Base-by-base conservation (phyloP, 2,888 invertebrate genomes). In the Perithous albicinctus region DNA sequence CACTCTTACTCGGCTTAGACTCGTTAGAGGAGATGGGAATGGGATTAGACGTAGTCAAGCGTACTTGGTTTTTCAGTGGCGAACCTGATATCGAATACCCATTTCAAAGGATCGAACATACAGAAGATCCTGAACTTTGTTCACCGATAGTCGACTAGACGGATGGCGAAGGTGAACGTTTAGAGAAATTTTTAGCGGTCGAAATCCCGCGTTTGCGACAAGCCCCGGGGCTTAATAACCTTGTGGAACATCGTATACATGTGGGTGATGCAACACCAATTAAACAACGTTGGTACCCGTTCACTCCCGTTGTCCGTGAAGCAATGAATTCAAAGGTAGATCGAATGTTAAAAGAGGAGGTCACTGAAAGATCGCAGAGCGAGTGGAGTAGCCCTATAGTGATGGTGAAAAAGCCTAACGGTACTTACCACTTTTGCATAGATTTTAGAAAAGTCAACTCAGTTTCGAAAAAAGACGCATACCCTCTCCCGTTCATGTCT, bases 371-470 rank as follows among this genome's bases (percentile, higher is more conserved):
- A n/a, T n/a, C n/a, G n/a, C n/a, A 80, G 0, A 87, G 87, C 26
- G 84, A 86, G 1, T 90, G 87, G 88, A 85, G 85, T 12, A 89
- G 89, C 1, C 87, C 89, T 0, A 82, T 87, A n/a, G 78, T 89
- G 0, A 77, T 89, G n/a, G 83, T 87, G 0, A 85, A 80, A 6
- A 89, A 89, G 54, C 85, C 86, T 12, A 84, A 87, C 66, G 87
- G 85, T 0, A 83, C 84, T 1, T 88, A 86, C 70, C 73, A 90
- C 8, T 87, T 90, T 29, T 87, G 89, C 43, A 84, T 89, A 0
- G 89, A 90, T 74, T 88, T 83, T 15, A 73, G 89, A 2, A 86
- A 87, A 35, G 64, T 91, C 0, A 91, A 90, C 64, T 69, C 73
- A 1, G 88, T 90, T 0, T 88, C 89, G 0, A 76, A 85, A 41